phyloP scores from a whole-genome alignment of 2,113 vertebrate genomes.

The Calonectris borealis region DNA sequence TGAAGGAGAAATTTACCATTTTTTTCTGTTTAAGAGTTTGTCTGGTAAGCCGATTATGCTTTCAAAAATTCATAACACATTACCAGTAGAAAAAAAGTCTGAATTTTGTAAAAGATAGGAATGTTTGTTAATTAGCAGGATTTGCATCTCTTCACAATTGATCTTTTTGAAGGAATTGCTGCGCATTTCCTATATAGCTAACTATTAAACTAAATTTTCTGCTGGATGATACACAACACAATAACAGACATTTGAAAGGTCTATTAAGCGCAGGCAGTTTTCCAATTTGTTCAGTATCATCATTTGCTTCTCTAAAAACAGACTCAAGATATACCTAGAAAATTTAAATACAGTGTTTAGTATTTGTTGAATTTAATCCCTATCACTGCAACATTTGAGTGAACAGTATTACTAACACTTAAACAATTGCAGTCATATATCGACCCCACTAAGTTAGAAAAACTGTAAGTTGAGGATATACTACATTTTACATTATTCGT shows the following conservation, averaged over 20 bases:
- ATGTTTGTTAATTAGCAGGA: neutral
- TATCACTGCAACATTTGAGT: neutral
- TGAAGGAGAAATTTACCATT: neutral
- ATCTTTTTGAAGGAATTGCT: neutral
- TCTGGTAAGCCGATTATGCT: neutral
- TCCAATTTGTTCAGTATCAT: slow-evolving; percentile 16
- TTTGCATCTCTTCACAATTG: neutral
- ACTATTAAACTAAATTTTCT: slow-evolving; percentile 9
- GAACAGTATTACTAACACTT: neutral
- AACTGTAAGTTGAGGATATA: neutral
- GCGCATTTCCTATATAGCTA: neutral
- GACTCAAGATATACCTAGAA: neutral
- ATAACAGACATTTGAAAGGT: neutral
- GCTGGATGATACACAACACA: neutral
- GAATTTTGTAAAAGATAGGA: neutral
- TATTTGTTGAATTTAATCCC: neutral
- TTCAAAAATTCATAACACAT: neutral
- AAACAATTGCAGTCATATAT: neutral
- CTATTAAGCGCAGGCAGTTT: slow-evolving; percentile 11
- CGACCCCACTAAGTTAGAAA: neutral
- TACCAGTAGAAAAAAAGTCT: neutral
- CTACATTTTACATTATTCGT: neutral
- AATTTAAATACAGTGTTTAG: neutral
- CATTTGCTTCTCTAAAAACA: neutral
- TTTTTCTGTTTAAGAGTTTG: neutral